These are phyloP conservation scores for Phycodurus eques DNA, from an alignment of 2,113 vertebrate genomes.

Conservation along the genomic window DNA sequence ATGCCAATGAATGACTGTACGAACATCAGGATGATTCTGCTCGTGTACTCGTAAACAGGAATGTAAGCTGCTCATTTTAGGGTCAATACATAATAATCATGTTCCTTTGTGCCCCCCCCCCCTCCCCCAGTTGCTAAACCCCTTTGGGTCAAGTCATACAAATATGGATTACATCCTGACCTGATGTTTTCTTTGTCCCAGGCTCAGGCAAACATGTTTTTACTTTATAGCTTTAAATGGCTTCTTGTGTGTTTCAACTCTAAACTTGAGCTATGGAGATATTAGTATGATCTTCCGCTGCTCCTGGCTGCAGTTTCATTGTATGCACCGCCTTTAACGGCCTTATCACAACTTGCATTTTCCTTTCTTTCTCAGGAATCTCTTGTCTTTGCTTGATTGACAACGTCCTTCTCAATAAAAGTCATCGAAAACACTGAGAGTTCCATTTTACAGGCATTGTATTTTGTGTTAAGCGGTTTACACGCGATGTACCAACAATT, in stretches of 20 bases:
- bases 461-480: too few relatives aligned
- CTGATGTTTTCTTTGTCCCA: slow-evolving; percentile 25
- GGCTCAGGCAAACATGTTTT: slow-evolving; percentile 39
- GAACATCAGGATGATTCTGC: slow-evolving; percentile 47
- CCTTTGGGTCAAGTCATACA: not conserved
- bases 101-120: not conserved
- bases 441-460: not conserved
- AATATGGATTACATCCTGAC: not conserved
- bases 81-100: slow-evolving; percentile 6
- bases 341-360: slow-evolving; percentile 21
- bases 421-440: not conserved
- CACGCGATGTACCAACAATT: too few relatives aligned
- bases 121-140: not conserved
- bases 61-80: slow-evolving; percentile 57
- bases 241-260: slow-evolving; percentile 13
- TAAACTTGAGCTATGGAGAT: not conserved
- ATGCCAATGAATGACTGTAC: slow-evolving; percentile 47
- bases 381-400: slow-evolving; percentile 32
- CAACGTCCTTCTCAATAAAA: slow-evolving; percentile 58
- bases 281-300: not conserved
- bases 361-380: slow-evolving; percentile 58
- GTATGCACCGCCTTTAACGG: slow-evolving; percentile 24
- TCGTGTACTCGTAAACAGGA: slow-evolving; percentile 42
- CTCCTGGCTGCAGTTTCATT: slow-evolving; percentile 24
- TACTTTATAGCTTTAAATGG: slow-evolving; percentile 3